Conservation (phyloP, 2,113 vertebrate genomes). For the Promerops cafer region DNA sequence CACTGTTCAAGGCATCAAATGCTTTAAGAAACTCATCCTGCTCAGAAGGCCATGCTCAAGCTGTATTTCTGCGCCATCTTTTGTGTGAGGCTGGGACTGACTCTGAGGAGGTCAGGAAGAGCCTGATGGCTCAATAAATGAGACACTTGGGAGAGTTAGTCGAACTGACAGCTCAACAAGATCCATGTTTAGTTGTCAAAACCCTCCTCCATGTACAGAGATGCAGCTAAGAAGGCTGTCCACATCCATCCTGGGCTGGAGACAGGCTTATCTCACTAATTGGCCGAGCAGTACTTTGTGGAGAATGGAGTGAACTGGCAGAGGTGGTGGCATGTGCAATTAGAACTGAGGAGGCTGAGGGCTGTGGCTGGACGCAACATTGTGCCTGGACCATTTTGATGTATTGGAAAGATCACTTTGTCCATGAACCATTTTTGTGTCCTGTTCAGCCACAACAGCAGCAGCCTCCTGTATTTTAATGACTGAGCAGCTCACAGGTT, state of each 20-base stretch:
- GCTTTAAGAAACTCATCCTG: slow-evolving; percentile 5
- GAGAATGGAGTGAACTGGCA: background rate
- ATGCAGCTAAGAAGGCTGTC: background rate
- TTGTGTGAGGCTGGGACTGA: background rate
- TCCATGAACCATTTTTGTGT: fast-evolving
- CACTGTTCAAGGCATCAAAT: background rate
- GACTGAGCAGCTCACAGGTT: background rate
- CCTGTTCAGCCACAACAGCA: background rate
- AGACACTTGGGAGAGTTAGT: background rate
- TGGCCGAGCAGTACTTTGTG: background rate
- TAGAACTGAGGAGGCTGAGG: background rate
- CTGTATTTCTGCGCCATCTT: background rate
- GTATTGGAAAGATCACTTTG: background rate
- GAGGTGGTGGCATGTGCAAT: background rate
- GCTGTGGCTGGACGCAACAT: background rate
- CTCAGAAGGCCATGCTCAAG: background rate
- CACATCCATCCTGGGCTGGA: background rate
- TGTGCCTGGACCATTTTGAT: background rate
- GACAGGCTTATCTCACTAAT: background rate
- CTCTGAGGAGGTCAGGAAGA: slow-evolving; percentile 2
- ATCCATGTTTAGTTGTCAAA: slow-evolving; percentile 36
- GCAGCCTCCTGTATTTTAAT: background rate
- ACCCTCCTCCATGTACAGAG: background rate
- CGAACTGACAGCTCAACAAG: slow-evolving; percentile 11
- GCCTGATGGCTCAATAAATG: slow-evolving; percentile 9